Evolutionary conservation across 2,888 invertebrate genomes (phyloP).

Genomic region (Yponomeuta plumbellus): DNA sequence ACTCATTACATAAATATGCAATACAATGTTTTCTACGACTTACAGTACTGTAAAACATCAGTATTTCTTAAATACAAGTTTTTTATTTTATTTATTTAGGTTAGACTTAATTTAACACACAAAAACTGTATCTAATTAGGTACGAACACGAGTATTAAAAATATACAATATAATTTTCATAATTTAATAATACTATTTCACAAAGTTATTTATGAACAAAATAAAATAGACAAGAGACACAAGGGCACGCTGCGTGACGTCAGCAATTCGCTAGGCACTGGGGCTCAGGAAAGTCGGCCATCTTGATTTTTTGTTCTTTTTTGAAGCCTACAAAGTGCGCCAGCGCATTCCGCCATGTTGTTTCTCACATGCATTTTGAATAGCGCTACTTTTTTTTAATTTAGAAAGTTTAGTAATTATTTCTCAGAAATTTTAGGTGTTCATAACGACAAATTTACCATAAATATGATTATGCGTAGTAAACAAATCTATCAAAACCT

Average conservation of each 20-base stretch:
- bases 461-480: no score
- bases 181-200: not conserved
- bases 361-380: conserved; percentile 19
- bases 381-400: not conserved
- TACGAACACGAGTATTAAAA: no score
- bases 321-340: conserved; percentile 70
- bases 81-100: not conserved
- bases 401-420: not conserved
- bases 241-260: conserved; percentile 74
- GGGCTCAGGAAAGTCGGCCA: conserved; percentile 67
- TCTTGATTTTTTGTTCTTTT: conserved; percentile 68
- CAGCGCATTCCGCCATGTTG: conserved; percentile 40
- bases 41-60: not conserved
- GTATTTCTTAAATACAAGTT: not conserved
- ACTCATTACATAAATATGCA: not conserved
- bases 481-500: no score
- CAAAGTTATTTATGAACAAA: not conserved
- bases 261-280: conserved; percentile 66
- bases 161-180: no score
- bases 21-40: no score
- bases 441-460: no score
- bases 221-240: conserved; percentile 24
- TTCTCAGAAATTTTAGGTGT: not conserved
- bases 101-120: not conserved
- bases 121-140: not conserved